These are phyloP conservation scores for Alosa alosa DNA, from an alignment of 2,113 vertebrate species.

Conservation along the genomic window DNA sequence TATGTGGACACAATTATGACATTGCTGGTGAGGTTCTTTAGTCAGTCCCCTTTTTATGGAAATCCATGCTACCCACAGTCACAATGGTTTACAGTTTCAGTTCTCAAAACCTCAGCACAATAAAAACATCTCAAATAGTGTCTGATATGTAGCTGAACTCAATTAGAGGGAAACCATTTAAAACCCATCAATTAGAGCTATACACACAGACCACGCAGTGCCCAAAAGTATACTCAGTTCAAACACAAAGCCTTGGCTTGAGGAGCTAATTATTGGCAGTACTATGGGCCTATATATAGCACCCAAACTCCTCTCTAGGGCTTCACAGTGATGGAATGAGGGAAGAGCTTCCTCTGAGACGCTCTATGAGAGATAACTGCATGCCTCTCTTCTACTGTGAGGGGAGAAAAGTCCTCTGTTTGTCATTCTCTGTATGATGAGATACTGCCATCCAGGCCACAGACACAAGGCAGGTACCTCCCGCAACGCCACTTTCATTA, in stretches of 20 bases:
- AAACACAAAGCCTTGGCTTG: neutral
- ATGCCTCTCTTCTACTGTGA: neutral
- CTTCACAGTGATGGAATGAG: constrained; percentile 14
- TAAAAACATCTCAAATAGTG: neutral
- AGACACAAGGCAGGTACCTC: constrained; percentile 27
- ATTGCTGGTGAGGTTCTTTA: neutral
- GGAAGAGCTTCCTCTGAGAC: constrained; percentile 14
- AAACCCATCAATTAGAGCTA: neutral
- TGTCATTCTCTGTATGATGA: constrained; percentile 52
- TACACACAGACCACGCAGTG: neutral
- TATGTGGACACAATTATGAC: neutral
- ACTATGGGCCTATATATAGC: neutral
- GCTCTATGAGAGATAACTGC: neutral
- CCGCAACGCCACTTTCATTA: constrained; percentile 30
- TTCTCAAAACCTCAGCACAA: neutral
- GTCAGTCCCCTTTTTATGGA: neutral
- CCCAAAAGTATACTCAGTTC: neutral
- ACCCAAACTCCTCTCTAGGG: neutral
- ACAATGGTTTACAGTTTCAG: neutral
- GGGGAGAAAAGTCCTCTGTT: constrained; percentile 42
- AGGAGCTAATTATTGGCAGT: neutral
- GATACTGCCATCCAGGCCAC: constrained; percentile 28
- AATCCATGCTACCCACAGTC: neutral
- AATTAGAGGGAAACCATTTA: neutral
- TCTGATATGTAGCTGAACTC: neutral